Evolutionary conservation across 2,113 vertebrate genomes (phyloP), one percentile per base, ranked within the genome.

Genomic region (Ondatra zibethicus): DNA sequence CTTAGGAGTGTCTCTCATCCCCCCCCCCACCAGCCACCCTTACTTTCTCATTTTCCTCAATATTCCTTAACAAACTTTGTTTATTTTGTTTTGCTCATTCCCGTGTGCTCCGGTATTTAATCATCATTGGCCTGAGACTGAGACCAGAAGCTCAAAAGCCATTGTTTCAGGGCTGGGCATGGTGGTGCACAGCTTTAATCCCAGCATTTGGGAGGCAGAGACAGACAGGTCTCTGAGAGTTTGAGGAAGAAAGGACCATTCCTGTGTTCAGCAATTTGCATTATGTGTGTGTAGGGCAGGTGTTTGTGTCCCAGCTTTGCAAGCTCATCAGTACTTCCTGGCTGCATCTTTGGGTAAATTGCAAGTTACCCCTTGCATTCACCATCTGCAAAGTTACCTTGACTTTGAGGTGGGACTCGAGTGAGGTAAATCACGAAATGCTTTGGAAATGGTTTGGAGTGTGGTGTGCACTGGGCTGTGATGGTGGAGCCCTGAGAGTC

Each of bases 341-440:
- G 66, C 61, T 13, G 8, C 70, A 63, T 39, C 36, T 50, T 70
- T 36, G 82, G 31, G 21, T 33, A 81, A 96, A 33, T 47, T 92
- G 19, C 36, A 93, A 70, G 66, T 72, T 86, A 19, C 76, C 31
- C 33, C 95, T 92, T 78, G n/a, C 82, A 65, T 68, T 70, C 92
- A 73, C 84, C 73, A 4, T 84, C 21, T 81, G 50, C 19, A 27
- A 80, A 75, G 42, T 45, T 63, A 29, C 63, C 21, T 70, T 21
- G 42, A 47, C 29, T 39, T 39, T 92, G 27, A 36, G 29, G 63
- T 3, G 9, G 33, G 29, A 47, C 70, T 87, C 45, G 31, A 63
- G 42, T 42, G 63, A 80, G 33, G 78, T 80, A 52, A 16, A 23
- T 10, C 31, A 63, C 0, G 1, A 23, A 58, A 76, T 68, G 42